phyloP scores from a whole-genome alignment of 2,888 invertebrate species.

The Labia minor region DNA sequence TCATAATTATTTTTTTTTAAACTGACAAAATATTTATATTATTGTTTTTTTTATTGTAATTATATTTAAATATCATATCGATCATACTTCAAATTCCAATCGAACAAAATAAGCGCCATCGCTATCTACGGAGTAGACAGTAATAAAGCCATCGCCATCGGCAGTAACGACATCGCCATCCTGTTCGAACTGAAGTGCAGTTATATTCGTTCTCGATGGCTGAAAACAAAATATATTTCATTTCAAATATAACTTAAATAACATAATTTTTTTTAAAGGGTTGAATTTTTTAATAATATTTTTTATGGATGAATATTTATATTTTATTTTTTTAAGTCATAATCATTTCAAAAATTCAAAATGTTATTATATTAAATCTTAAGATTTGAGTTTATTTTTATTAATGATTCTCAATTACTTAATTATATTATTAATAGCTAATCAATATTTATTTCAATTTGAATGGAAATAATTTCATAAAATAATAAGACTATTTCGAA shows the following conservation, averaged over 20 bases:
- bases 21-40: too few relatives aligned
- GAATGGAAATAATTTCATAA: too few relatives aligned
- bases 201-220: conserved; percentile 74
- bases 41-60: too few relatives aligned
- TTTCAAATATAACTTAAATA: conserved; percentile 14
- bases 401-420: too few relatives aligned
- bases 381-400: too few relatives aligned
- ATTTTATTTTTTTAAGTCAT: too few relatives aligned
- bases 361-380: too few relatives aligned
- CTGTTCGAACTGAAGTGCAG: conserved; percentile 79
- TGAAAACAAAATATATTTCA: conserved; percentile 37
- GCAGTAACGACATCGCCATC: conserved; percentile 88
- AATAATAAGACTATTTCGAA: too few relatives aligned
- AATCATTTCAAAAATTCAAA: neutral
- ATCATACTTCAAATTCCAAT: conserved; percentile 69
- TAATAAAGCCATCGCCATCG: conserved; percentile 83
- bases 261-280: conserved; percentile 15
- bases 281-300: neutral
- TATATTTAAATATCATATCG: too few relatives aligned
- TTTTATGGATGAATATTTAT: conserved; percentile 20
- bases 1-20: too few relatives aligned
- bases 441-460: too few relatives aligned
- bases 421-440: too few relatives aligned
- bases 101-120: conserved; percentile 81
- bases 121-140: conserved; percentile 79